Conservation (phyloP, 1,140 invertebrate genomes). For the Leptinotarsa undecemlineata region DNA sequence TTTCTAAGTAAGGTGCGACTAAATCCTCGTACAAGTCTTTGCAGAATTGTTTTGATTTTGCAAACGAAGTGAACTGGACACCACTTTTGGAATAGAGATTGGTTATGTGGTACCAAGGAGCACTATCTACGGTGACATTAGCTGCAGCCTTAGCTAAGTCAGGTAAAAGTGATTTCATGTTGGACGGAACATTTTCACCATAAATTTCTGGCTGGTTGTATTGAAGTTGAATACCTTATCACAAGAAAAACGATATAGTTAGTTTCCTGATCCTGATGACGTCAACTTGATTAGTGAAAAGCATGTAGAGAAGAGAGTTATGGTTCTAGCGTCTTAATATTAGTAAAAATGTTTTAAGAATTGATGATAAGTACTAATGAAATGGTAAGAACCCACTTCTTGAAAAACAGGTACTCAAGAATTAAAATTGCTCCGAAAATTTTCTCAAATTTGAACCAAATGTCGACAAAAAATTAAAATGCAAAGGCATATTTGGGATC, state of each 20-base stretch:
- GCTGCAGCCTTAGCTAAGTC: slow-evolving; percentile 66
- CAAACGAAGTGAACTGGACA: slow-evolving; percentile 73
- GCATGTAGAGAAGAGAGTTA: neutral
- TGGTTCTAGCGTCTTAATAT: too few relatives aligned
- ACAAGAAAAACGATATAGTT: neutral
- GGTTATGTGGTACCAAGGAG: slow-evolving; percentile 67
- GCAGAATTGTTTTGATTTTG: slow-evolving; percentile 75
- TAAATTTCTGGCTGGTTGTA: slow-evolving; percentile 78
- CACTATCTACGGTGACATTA: slow-evolving; percentile 62
- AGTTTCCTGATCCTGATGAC: too few relatives aligned
- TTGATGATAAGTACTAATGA: too few relatives aligned
- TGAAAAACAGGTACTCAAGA: too few relatives aligned
- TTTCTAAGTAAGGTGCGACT: slow-evolving; percentile 73
- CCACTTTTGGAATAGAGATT: slow-evolving; percentile 63
- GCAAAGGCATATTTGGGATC: too few relatives aligned
- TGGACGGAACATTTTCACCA: slow-evolving; percentile 61
- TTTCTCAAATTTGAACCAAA: too few relatives aligned
- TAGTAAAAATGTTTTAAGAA: too few relatives aligned
- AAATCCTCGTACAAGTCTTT: slow-evolving; percentile 84
- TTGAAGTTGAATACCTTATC: slow-evolving; percentile 63
- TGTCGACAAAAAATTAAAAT: too few relatives aligned
- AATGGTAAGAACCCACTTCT: too few relatives aligned
- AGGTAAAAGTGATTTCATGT: slow-evolving; percentile 59
- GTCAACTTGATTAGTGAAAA: neutral
- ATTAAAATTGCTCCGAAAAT: too few relatives aligned